phyloP scores from a whole-genome alignment of 92 coral and sea anemone species.

The Phenganax marumi region DNA sequence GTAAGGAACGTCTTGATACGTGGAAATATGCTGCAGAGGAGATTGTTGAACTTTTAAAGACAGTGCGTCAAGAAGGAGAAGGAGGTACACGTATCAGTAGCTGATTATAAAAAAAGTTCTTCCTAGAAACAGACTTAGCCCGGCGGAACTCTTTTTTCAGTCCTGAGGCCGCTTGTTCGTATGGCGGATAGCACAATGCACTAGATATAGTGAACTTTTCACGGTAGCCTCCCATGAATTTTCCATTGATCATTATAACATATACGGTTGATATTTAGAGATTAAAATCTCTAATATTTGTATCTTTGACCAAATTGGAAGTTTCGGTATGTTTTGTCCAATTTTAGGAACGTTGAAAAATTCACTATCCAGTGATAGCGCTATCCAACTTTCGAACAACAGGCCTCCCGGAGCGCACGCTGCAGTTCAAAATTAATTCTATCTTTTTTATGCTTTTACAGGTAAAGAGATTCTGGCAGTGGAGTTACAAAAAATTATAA shows the following conservation, averaged over 20 bases:
- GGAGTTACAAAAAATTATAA: conserved; percentile 68
- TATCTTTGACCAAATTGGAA: too few relatives aligned
- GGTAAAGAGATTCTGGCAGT: conserved; percentile 69
- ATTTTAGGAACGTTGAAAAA: too few relatives aligned
- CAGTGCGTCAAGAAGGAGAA: conserved; percentile 39
- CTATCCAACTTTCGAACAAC: background rate
- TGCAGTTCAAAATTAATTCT: background rate
- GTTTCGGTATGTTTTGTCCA: too few relatives aligned
- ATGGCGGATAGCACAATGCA: too few relatives aligned
- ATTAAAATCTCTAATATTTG: too few relatives aligned
- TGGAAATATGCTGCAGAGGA: conserved; percentile 44
- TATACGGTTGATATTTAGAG: too few relatives aligned
- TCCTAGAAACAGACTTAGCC: background rate
- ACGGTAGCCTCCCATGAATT: too few relatives aligned
- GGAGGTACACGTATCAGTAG: conserved; percentile 13
- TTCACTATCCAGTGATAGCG: too few relatives aligned
- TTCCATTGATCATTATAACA: too few relatives aligned
- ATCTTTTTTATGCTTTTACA: background rate
- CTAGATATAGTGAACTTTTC: too few relatives aligned
- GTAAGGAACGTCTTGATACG: conserved; percentile 26
- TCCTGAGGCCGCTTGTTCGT: background rate
- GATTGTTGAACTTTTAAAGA: conserved; percentile 23
- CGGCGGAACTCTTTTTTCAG: background rate
- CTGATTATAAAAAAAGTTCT: background rate
- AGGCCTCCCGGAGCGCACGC: background rate